These are phyloP conservation scores for Coregonus clupeaformis DNA, from an alignment of 2,113 vertebrate species.

Conservation along the genomic window DNA sequence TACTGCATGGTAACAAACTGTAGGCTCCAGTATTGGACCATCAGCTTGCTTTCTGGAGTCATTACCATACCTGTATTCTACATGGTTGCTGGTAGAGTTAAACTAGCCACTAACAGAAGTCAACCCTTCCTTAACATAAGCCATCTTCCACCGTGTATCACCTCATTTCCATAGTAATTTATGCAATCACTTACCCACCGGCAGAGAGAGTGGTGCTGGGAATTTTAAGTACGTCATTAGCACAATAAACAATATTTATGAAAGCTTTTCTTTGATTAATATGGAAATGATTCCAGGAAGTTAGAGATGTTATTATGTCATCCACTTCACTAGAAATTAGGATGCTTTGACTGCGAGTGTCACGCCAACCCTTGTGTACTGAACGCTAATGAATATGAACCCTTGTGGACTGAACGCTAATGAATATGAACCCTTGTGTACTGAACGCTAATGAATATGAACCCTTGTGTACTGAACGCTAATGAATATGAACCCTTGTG, in stretches of 20 bases:
- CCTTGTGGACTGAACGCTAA: neutral
- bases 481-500: neutral
- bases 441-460: neutral
- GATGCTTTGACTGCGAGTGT: neutral
- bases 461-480: neutral
- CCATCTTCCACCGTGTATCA: neutral
- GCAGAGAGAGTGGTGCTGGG: constrained; percentile 1
- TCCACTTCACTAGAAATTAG: constrained; percentile 11
- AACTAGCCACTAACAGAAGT: neutral
- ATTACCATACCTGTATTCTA: too few relatives aligned
- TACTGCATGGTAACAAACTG: too few relatives aligned
- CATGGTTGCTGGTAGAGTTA: too few relatives aligned
- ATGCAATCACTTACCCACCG: constrained; percentile 35
- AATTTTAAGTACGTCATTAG: constrained; percentile 37
- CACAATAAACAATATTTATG: constrained; percentile 12
- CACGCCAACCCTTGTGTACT: neutral
- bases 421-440: neutral
- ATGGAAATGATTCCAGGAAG: constrained; percentile 21
- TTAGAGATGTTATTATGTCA: constrained; percentile 20
- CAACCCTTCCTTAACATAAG: neutral
- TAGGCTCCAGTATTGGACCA: too few relatives aligned
- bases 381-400: neutral
- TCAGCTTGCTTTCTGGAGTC: too few relatives aligned
- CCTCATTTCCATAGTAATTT: constrained; percentile 31
- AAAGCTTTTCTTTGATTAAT: constrained; percentile 36